Evolutionary conservation across 92 coral and sea anemone species (phyloP), one percentile per base, ranked within the genome.

Genomic region (Epizoanthus scotinus): DNA sequence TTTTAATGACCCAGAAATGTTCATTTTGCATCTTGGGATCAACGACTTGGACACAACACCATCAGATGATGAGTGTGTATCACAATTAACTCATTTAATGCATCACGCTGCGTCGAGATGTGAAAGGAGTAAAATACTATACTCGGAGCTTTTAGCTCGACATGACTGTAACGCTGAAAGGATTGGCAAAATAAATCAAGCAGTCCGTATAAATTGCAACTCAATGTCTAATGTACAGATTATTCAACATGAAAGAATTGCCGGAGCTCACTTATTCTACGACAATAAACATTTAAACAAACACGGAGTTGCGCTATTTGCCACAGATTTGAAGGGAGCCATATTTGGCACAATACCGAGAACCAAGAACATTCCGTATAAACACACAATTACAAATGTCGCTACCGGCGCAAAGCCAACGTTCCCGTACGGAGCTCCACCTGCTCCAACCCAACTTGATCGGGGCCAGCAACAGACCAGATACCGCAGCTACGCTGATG

Each of bases 41-140:
- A 61, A 61, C 31, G 31, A 61, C 24, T 22, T 61, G 8, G 66
- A 61, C 66, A 61, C 29, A 17, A 22, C 2, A 61, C 66, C 8
- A 61, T 61, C 66, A 61, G 66, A 61, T 24, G 66, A 61, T 6
- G 66, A 61, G 66, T 61, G 66, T 34, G 31, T 61, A 61, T 22
- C 29, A 61, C 29, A 17, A 6, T 61, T 61, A 14, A 22, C 7
- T 61, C 24, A 61, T 61, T 3, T 61, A 24, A 61, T 61, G 24
- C 34, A 61, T 24, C 34, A 61, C 34, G 34, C 66, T 60, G 21
- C 64, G 9, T 60, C 64, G 64, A 60, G 27, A 60, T 60, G 21
- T 60, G 25, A n/a, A n/a, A 60, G 27, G 27, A 60, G 64, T 21
- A 60, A 60, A 60, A 1, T 60, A 60, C 0, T 60, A n/a, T 60